These are phyloP conservation scores for Botrylloides violaceus DNA, from an alignment of 23 tunicate genomes.

Conservation along the genomic window DNA sequence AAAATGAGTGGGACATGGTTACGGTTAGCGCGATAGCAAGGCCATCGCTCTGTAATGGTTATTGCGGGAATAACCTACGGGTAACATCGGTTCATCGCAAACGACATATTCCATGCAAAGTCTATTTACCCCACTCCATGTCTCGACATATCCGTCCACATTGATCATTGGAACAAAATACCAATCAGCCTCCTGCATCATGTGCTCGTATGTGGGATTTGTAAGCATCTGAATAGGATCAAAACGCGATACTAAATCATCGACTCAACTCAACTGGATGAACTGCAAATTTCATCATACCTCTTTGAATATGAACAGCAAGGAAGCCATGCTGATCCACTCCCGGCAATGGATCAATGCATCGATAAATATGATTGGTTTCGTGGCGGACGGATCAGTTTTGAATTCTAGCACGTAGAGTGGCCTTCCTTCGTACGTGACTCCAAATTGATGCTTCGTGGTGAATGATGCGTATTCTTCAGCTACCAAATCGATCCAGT, in stretches of 20 bases:
- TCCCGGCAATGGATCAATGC: conserved; percentile 56
- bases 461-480: neutral
- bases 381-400: neutral
- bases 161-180: conserved; percentile 51
- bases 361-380: conserved; percentile 54
- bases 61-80: no score
- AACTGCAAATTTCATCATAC: no score
- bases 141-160: conserved; percentile 49
- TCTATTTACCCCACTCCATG: conserved; percentile 44
- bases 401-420: conserved; percentile 14
- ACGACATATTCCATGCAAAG: no score
- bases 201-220: conserved; percentile 20
- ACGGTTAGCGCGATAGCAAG: no score
- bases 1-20: no score
- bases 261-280: no score
- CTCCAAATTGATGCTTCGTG: conserved; percentile 20
- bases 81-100: no score
- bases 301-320: conserved; percentile 43
- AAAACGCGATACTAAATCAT: no score
- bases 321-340: conserved; percentile 53
- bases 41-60: no score
- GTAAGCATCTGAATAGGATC: conserved; percentile 59
- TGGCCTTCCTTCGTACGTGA: conserved; percentile 28
- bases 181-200: conserved; percentile 46
- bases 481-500: conserved; percentile 34